Percentiles rank a stretch among this genome's conserved stretches.
Evolutionary conservation across 2,888 invertebrate species (phyloP).

Genomic region (Heteropelma amictum): DNA sequence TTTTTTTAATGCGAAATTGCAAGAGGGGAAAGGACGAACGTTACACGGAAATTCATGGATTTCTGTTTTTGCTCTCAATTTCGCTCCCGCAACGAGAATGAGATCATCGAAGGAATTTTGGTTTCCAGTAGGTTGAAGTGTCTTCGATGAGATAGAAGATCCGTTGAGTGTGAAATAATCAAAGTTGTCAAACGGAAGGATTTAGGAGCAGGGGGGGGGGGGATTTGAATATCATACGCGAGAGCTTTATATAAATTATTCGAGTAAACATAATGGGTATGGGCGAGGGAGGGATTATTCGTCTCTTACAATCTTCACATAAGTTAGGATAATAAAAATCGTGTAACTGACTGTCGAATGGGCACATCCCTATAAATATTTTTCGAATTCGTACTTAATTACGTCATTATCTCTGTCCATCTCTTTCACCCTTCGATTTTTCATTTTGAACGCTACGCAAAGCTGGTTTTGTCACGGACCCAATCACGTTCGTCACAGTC

Average conservation of each 20-base stretch:
- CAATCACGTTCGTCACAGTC: conserved; percentile 34
- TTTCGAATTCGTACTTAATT: conserved; percentile 36
- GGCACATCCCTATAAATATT: conserved; percentile 36
- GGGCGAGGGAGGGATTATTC: neutral
- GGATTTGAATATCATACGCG: conserved; percentile 15
- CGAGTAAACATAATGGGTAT: conserved; percentile 12
- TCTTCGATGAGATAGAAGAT: no score
- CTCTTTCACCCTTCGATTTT: conserved; percentile 23
- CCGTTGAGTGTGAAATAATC: no score
- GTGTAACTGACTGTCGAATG: conserved; percentile 49
- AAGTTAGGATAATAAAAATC: conserved; percentile 46
- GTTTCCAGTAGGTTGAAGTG: no score
- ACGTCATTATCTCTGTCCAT: conserved; percentile 18
- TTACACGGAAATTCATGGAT: conserved; percentile 21
- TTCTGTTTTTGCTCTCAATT: neutral
- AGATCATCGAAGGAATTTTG: conserved; percentile 23
- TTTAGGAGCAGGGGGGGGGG: neutral
- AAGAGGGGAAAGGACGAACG: conserved; percentile 20
- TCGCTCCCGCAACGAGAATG: conserved; percentile 38
- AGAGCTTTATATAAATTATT: no score
- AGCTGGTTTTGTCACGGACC: conserved; percentile 30
- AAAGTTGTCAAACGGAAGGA: no score
- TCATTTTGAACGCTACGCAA: conserved; percentile 44
- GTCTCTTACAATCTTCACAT: conserved; percentile 23
- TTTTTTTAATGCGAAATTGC: conserved; percentile 48